Percentiles rank a stretch among this genome's conserved stretches.
Evolutionary conservation across 2,888 invertebrate species (phyloP).

Genomic region (Agriopis leucophaearia): DNA sequence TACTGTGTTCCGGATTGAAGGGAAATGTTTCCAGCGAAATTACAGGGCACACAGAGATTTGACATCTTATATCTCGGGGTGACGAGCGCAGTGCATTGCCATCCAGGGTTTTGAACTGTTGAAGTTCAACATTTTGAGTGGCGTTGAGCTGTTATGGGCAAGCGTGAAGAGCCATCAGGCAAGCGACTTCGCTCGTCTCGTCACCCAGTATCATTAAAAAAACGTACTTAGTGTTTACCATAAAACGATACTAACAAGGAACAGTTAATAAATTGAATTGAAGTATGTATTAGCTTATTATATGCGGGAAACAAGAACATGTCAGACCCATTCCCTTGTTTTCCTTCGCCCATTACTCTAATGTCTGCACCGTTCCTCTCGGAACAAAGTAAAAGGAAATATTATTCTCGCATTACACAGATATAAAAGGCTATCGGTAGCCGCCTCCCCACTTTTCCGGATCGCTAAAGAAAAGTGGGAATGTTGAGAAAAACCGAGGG

Average conservation of each 20-base stretch:
- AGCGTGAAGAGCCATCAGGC: too few species aligned
- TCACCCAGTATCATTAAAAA: too few species aligned
- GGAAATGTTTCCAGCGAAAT: too few species aligned
- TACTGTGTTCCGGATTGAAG: too few species aligned
- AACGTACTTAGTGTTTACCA: neutral
- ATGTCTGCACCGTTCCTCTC: slow-evolving; percentile 47
- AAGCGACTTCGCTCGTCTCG: too few species aligned
- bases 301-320: neutral
- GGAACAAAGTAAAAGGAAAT: slow-evolving; percentile 57
- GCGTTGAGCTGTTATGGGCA: too few species aligned
- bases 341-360: slow-evolving; percentile 18
- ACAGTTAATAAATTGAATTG: neutral
- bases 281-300: neutral
- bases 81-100: too few species aligned
- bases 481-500: slow-evolving; percentile 63
- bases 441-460: slow-evolving; percentile 68
- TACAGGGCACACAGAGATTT: too few species aligned
- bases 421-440: slow-evolving; percentile 67
- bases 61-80: too few species aligned
- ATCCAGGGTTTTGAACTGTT: too few species aligned
- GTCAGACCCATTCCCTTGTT: slow-evolving; percentile 11
- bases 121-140: too few species aligned
- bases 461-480: slow-evolving; percentile 56
- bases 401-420: slow-evolving; percentile 69
- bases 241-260: neutral